Evolutionary conservation across 2,797 vertebrate genomes (phyloP).

Genomic region (Leuciscus waleckii): DNA sequence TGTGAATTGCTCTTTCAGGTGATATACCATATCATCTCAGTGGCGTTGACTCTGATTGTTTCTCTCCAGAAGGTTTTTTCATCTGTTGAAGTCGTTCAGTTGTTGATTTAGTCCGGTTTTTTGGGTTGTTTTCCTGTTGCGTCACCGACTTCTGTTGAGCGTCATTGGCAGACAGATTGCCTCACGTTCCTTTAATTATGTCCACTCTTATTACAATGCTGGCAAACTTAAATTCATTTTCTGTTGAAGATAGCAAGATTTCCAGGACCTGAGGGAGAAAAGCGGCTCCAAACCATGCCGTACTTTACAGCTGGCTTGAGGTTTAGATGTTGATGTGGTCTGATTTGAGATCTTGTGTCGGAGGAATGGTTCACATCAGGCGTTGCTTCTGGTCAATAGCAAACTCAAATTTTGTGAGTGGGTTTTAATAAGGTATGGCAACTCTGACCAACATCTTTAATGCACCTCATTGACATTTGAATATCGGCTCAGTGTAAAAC

Average conservation of each 20-base stretch:
- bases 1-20: not conserved
- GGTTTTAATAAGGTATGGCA: not conserved
- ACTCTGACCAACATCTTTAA: not conserved
- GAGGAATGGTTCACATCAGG: not conserved
- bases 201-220: not conserved
- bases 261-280: not conserved
- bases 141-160: not conserved
- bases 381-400: not conserved
- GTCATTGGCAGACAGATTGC: not conserved
- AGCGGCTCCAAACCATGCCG: not conserved
- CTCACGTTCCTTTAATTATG: not conserved
- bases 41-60: not conserved
- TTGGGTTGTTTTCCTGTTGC: not conserved
- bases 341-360: not conserved
- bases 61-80: not conserved
- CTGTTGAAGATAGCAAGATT: not conserved
- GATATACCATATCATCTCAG: not conserved
- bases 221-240: not conserved
- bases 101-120: not conserved
- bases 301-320: not conserved
- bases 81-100: not conserved
- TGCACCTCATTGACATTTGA: not conserved
- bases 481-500: not conserved
- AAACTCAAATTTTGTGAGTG: not conserved
- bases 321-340: not conserved